Evolutionary conservation across 1,140 invertebrate genomes (phyloP).

Genomic region (Listronotus oregonensis): DNA sequence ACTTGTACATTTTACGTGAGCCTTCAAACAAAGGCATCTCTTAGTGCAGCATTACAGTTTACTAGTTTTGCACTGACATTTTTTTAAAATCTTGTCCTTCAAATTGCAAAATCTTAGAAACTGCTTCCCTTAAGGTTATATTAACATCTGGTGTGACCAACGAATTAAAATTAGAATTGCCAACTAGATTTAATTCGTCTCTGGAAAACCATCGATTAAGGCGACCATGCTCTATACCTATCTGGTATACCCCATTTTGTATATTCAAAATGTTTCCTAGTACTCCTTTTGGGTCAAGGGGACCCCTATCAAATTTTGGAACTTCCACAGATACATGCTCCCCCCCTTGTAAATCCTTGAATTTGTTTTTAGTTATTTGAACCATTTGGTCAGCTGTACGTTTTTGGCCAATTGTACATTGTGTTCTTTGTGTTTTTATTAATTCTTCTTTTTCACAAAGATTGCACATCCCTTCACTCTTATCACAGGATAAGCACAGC

Average conservation of each 20-base stretch:
- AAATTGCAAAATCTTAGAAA: too few relatives aligned
- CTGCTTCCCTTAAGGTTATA: too few relatives aligned
- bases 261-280: slow-evolving; percentile 40
- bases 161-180: too few relatives aligned
- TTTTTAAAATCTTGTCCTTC: too few relatives aligned
- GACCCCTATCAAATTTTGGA: slow-evolving; percentile 42
- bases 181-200: slow-evolving; percentile 18
- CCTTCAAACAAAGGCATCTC: too few relatives aligned
- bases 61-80: too few relatives aligned
- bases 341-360: slow-evolving; percentile 37
- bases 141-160: too few relatives aligned
- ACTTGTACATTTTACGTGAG: too few relatives aligned
- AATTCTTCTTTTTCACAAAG: slow-evolving; percentile 37
- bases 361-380: slow-evolving; percentile 38
- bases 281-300: slow-evolving; percentile 40
- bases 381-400: slow-evolving; percentile 44
- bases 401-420: slow-evolving; percentile 38
- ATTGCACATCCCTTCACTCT: not conserved
- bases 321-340: slow-evolving; percentile 42
- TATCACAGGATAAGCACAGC: too few relatives aligned
- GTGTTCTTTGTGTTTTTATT: slow-evolving; percentile 36
- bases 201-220: slow-evolving; percentile 44
- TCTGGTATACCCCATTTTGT: slow-evolving; percentile 43
- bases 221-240: slow-evolving; percentile 40
- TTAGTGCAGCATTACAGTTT: too few relatives aligned